Conservation (phyloP, 2,113 vertebrate genomes). For the Siniperca chuatsi region DNA sequence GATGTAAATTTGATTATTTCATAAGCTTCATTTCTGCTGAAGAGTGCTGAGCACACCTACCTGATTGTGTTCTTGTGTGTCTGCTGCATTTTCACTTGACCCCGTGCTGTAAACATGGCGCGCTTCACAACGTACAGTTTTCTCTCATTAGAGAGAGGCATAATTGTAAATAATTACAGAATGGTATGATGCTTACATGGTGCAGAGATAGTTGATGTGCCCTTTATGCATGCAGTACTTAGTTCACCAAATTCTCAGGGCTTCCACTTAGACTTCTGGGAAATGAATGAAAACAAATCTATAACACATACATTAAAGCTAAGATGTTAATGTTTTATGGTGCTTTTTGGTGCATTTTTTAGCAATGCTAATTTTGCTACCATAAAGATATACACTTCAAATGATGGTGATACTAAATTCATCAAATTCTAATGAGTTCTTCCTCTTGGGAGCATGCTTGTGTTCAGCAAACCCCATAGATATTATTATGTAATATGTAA, state of each 20-base stretch:
- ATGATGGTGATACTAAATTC: not conserved
- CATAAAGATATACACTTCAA: not conserved
- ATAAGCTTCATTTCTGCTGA: not conserved
- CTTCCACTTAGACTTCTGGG: not conserved
- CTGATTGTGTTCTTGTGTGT: conserved; percentile 1
- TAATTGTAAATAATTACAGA: conserved; percentile 51
- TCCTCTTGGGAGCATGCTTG: not conserved
- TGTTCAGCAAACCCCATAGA: not conserved
- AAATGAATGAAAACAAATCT: not conserved
- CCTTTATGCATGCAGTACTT: conserved; percentile 5
- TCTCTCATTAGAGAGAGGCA: conserved; percentile 41
- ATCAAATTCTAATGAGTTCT: not conserved
- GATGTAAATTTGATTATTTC: conserved; percentile 17
- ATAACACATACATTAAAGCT: not conserved
- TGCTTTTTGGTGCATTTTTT: not conserved
- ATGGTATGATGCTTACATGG: not conserved
- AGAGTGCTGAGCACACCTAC: not conserved
- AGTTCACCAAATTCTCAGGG: not conserved
- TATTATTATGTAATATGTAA: not conserved
- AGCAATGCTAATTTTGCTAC: not conserved
- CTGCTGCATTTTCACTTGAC: conserved; percentile 34
- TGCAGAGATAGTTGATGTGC: not conserved
- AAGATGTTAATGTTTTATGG: not conserved
- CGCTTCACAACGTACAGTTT: conserved; percentile 8
- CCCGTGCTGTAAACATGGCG: conserved; percentile 35